These are phyloP conservation scores for human DNA, from an alignment of 2,113 vertebrate species.

Conservation along the genomic window GRCh38 chr3:20538001-20538500, in stretches of 20 bases:
- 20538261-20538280: slow-evolving; percentile 82
- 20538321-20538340: slow-evolving; percentile 84
- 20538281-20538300: slow-evolving; percentile 80
- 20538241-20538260: slow-evolving; percentile 81
- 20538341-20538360: slow-evolving; percentile 75
- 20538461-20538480: slow-evolving; percentile 46
- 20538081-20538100: neutral
- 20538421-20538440: slow-evolving; percentile 37
- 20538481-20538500: slow-evolving; percentile 53
- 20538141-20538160: slow-evolving; percentile 44
- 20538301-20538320: slow-evolving; percentile 86
- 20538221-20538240: slow-evolving; percentile 83
- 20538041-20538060: neutral
- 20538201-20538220: slow-evolving; percentile 76
- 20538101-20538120: neutral
- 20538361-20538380: slow-evolving; percentile 76
- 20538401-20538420: slow-evolving; percentile 54
- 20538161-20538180: slow-evolving; percentile 54
- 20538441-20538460: slow-evolving; percentile 43
- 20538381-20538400: slow-evolving; percentile 68
- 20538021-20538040: neutral
- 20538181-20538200: slow-evolving; percentile 62
- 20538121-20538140: neutral
- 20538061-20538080: neutral
- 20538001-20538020: neutral